phyloP scores from a whole-genome alignment of 2,113 vertebrate genomes.

The Nesoenas mayeri region DNA sequence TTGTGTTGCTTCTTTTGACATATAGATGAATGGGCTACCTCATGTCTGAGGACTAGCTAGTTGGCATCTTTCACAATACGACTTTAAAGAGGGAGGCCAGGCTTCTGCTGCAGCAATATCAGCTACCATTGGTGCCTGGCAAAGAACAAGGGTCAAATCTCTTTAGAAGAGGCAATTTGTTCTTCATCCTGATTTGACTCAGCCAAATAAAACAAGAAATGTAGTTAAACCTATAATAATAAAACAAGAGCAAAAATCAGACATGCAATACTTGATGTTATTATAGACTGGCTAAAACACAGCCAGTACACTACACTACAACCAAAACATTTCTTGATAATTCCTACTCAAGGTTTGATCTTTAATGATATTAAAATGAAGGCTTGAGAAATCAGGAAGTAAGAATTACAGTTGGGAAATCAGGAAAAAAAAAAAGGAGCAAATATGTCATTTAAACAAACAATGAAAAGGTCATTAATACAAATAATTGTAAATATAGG shows the following conservation, averaged over 20 bases:
- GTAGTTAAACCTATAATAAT: not conserved
- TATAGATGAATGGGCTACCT: not conserved
- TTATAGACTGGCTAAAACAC: not conserved
- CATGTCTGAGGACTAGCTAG: not conserved
- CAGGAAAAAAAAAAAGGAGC: not conserved
- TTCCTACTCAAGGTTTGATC: not conserved
- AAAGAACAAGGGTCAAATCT: not conserved
- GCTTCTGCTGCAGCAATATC: not conserved
- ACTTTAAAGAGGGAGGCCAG: not conserved
- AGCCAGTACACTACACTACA: not conserved
- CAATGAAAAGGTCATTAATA: not conserved
- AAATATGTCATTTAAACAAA: not conserved
- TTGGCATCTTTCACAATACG: rapidly evolving
- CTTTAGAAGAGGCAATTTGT: not conserved
- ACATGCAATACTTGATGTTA: not conserved
- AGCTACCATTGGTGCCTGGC: not conserved
- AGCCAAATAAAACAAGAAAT: not conserved
- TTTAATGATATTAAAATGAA: not conserved
- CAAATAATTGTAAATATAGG: not conserved
- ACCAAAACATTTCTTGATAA: not conserved
- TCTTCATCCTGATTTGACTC: not conserved
- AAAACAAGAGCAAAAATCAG: not conserved
- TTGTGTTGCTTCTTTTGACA: not conserved
- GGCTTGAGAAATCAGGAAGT: not conserved
- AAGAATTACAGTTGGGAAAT: not conserved